Conservation (phyloP, 2,113 vertebrate species). For the Lonchura striata region DNA sequence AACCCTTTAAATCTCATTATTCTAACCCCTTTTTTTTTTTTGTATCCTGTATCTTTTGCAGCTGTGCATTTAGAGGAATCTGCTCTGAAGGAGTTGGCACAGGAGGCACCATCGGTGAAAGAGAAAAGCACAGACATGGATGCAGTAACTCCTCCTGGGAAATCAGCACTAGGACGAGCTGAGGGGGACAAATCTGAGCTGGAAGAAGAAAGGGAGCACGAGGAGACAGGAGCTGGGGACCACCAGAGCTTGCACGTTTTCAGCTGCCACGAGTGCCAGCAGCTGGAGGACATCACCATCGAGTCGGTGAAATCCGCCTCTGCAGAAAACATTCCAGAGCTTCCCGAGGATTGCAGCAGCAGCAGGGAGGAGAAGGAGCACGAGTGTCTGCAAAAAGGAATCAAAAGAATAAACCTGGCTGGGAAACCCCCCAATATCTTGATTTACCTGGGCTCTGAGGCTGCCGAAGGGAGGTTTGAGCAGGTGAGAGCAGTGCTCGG, state of each 20-base stretch:
- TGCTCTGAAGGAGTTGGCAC: conserved; percentile 59
- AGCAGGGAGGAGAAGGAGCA: background rate
- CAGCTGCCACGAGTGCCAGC: conserved; percentile 90
- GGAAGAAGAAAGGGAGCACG: background rate
- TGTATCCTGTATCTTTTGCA: conserved; percentile 20
- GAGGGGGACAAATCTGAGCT: background rate
- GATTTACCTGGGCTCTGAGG: conserved; percentile 77
- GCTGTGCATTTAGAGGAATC: conserved; percentile 84
- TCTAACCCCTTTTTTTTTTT: background rate
- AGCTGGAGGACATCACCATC: conserved; percentile 93
- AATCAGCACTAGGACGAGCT: background rate
- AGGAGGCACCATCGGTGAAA: background rate
- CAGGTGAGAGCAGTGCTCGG: conserved; percentile 69
- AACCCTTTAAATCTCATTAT: background rate
- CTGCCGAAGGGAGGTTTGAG: conserved; percentile 59
- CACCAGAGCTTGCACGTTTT: conserved; percentile 84
- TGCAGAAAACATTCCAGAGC: conserved; percentile 85
- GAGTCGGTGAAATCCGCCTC: conserved; percentile 88
- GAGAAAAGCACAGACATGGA: background rate
- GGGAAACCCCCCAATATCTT: conserved; percentile 88
- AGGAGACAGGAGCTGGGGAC: background rate
- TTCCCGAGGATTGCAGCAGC: conserved; percentile 71
- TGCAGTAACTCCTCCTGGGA: background rate
- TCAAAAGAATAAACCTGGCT: background rate
- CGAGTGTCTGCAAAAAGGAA: background rate